Conservation (phyloP, 2,888 invertebrate species). For the Halocaridina rubra region DNA sequence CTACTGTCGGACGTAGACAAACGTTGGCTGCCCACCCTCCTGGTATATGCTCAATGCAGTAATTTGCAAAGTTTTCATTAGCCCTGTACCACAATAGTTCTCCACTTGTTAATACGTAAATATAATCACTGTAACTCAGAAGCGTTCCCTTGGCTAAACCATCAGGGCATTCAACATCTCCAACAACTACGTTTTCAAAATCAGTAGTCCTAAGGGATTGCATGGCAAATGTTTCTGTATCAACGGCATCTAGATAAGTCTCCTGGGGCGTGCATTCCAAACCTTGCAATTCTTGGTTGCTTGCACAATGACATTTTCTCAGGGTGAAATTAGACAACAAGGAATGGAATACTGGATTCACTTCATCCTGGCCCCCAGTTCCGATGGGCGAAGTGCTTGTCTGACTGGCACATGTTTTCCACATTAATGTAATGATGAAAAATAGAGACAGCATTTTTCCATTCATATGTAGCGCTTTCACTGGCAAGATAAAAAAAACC, state of each 20-base stretch:
- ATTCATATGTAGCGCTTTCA: too few species aligned
- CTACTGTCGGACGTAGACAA: neutral
- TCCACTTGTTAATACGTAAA: neutral
- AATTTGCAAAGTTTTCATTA: neutral
- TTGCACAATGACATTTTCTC: neutral
- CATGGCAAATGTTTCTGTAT: neutral
- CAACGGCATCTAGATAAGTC: neutral
- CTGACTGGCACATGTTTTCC: too few species aligned
- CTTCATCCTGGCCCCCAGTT: too few species aligned
- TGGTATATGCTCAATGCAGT: neutral
- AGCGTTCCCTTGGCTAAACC: neutral
- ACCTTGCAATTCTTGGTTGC: neutral
- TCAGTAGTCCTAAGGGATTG: neutral
- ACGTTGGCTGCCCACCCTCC: neutral
- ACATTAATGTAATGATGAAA: too few species aligned
- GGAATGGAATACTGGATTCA: too few species aligned
- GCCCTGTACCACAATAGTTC: neutral
- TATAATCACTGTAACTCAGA: neutral
- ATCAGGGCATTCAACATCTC: neutral
- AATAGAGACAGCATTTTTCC: too few species aligned
- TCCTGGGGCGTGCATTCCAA: neutral
- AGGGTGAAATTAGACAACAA: neutral
- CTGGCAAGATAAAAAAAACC: too few species aligned
- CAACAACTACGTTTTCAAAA: neutral
- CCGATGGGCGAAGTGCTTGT: too few species aligned